phyloP scores from a whole-genome alignment of 2,113 vertebrate genomes.

The Columba livia region DNA sequence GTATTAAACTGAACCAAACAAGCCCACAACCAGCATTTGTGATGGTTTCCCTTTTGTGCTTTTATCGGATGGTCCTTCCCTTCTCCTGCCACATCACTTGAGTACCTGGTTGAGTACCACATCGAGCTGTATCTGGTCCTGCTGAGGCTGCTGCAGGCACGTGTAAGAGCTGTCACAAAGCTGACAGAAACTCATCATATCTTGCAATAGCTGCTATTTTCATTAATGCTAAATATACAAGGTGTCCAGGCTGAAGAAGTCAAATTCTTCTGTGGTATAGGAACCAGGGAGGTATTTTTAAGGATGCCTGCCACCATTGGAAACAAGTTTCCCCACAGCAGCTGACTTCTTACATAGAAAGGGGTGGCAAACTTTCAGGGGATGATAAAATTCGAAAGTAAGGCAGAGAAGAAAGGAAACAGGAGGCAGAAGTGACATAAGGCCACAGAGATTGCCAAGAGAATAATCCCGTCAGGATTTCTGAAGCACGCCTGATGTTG shows the following conservation, averaged over 20 bases:
- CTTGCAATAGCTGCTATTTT: not conserved
- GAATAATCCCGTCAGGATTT: not conserved
- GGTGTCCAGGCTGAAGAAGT: not conserved
- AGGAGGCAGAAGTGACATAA: not conserved
- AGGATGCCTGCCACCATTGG: not conserved
- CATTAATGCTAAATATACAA: not conserved
- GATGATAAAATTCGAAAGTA: not conserved
- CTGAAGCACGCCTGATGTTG: not conserved
- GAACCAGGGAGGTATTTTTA: not conserved
- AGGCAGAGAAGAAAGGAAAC: not conserved
- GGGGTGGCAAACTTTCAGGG: not conserved
- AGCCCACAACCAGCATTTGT: accelerated
- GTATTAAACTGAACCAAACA: not conserved
- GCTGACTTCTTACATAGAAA: not conserved
- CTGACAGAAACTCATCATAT: not conserved
- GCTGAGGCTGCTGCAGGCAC: not conserved
- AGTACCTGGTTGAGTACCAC: not conserved
- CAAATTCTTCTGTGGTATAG: not conserved
- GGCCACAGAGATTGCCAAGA: not conserved
- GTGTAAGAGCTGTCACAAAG: not conserved
- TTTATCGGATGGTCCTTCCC: not conserved
- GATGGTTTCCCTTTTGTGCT: not conserved
- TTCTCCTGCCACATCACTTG: not conserved
- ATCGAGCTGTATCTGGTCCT: not conserved
- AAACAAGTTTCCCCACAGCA: not conserved